Conservation (phyloP, 2,888 invertebrate genomes). For the Hydraecia micacea region DNA sequence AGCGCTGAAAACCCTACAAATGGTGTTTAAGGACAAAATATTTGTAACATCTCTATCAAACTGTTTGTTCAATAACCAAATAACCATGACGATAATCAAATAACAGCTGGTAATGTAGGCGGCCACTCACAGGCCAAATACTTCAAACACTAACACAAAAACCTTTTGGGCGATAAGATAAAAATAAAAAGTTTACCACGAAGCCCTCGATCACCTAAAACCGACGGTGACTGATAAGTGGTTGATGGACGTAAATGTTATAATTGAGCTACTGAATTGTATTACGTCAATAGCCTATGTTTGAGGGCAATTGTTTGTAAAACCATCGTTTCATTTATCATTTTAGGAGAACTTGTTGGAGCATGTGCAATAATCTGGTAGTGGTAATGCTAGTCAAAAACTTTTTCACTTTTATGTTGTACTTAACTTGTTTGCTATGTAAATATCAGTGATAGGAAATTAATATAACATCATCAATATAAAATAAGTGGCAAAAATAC, state of each 20-base stretch:
- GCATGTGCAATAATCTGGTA: background rate
- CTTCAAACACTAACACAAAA: conserved; percentile 73
- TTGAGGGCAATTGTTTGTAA: background rate
- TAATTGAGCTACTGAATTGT: conserved; percentile 29
- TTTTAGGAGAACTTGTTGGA: background rate
- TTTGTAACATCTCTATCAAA: conserved; percentile 18
- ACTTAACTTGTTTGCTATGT: too few relatives aligned
- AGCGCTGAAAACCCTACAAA: background rate
- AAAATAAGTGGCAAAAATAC: too few relatives aligned
- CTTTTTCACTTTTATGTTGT: too few relatives aligned
- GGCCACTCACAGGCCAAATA: conserved; percentile 66
- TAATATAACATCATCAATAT: too few relatives aligned
- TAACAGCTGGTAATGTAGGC: conserved; percentile 33
- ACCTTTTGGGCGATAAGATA: conserved; percentile 78
- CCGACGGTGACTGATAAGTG: conserved; percentile 52
- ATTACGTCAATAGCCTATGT: conserved; percentile 33
- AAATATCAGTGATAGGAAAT: too few relatives aligned
- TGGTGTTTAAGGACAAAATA: background rate
- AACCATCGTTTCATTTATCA: background rate
- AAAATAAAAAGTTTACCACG: conserved; percentile 56
- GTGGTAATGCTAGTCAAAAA: too few relatives aligned
- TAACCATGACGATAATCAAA: conserved; percentile 44
- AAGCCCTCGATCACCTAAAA: conserved; percentile 55
- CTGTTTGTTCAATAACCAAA: conserved; percentile 32
- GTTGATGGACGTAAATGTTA: conserved; percentile 24